A percentile compares a stretch with the other conserved stretches of the same genome.
phyloP scores from a whole-genome alignment of 2,888 invertebrate genomes.

The Athrips mouffetella region DNA sequence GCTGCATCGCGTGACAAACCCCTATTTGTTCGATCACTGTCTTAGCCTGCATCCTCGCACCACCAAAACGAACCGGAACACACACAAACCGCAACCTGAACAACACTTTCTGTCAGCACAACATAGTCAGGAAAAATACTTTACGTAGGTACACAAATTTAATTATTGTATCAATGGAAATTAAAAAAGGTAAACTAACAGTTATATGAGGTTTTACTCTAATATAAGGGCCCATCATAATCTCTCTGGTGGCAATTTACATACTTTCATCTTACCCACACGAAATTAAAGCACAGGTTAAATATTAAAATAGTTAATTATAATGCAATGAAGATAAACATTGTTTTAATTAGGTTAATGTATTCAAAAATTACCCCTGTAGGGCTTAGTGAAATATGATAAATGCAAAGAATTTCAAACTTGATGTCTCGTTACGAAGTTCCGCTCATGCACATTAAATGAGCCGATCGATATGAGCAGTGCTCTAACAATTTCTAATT shows the following conservation, averaged over 20 bases:
- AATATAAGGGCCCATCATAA: neutral
- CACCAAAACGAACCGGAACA: constrained; percentile 58
- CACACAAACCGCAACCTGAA: constrained; percentile 44
- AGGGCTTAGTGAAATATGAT: constrained; percentile 6
- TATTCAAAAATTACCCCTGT: neutral
- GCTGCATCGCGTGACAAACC: constrained; percentile 67
- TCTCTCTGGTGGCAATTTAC: neutral
- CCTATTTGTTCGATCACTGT: constrained; percentile 76
- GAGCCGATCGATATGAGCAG: constrained; percentile 29
- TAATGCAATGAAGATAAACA: neutral
- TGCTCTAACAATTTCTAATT: constrained; percentile 57
- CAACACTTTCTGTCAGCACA: neutral
- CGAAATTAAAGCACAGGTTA: neutral
- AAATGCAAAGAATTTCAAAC: constrained; percentile 22
- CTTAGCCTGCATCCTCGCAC: constrained; percentile 61
- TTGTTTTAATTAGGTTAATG: neutral
- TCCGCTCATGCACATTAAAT: constrained; percentile 39
- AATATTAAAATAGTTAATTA: neutral
- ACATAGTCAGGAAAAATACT: neutral
- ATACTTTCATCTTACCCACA: neutral
- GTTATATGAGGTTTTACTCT: neutral
- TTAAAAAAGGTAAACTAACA: neutral
- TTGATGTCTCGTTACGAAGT: constrained; percentile 25
- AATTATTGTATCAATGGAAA: neutral
- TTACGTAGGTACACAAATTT: neutral